phyloP scores from a whole-genome alignment of 2,113 vertebrate species.

The Tyrannus savana region DNA sequence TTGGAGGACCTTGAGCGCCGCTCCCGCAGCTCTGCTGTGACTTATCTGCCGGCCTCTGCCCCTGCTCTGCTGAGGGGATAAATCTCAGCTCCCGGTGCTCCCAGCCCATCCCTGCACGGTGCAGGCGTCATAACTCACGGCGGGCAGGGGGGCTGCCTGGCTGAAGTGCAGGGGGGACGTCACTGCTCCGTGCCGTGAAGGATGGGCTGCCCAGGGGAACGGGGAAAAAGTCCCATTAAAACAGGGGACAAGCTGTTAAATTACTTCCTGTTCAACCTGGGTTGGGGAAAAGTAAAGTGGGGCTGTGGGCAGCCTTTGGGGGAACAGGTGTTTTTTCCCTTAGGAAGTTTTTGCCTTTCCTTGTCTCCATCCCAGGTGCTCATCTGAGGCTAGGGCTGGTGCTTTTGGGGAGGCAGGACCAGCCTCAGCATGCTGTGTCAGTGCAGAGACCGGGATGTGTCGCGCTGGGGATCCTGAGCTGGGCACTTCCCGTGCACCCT shows the following conservation, averaged over 20 bases:
- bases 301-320: not conserved
- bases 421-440: not conserved
- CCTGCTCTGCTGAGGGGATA: not conserved
- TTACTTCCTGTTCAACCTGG: not conserved
- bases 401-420: not conserved
- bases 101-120: accelerated
- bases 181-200: not conserved
- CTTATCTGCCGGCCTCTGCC: not conserved
- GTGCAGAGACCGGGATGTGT: accelerated
- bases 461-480: accelerated
- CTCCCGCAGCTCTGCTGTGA: constrained; percentile 20
- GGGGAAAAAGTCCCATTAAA: not conserved
- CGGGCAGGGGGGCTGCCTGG: not conserved
- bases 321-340: not conserved
- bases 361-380: accelerated
- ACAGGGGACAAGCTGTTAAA: not conserved
- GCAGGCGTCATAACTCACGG: not conserved
- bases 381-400: not conserved
- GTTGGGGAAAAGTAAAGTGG: not conserved
- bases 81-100: not conserved
- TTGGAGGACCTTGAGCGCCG: constrained; percentile 17
- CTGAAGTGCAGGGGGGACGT: not conserved
- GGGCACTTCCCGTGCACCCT: accelerated
- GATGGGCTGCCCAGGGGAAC: not conserved
- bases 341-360: not conserved